Evolutionary conservation across 2,888 invertebrate species (phyloP).

Genomic region (Ferrisia virgata): DNA sequence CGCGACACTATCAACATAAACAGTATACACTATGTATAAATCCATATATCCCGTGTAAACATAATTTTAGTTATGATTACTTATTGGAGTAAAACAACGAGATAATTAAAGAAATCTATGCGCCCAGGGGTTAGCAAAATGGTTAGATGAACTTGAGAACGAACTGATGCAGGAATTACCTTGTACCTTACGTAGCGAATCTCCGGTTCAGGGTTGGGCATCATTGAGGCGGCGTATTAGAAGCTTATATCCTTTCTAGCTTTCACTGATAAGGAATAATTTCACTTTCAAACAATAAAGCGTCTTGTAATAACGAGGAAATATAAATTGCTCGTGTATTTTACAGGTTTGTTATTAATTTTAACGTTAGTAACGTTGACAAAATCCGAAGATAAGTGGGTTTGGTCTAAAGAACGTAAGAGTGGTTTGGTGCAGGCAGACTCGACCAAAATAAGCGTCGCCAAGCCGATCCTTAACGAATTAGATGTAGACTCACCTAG

Average conservation of each 20-base stretch:
- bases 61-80: slow-evolving; percentile 29
- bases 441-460: slow-evolving; percentile 32
- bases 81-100: slow-evolving; percentile 1
- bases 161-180: not conserved
- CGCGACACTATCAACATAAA: not conserved
- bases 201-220: not conserved
- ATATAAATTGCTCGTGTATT: slow-evolving; percentile 11
- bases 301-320: not conserved
- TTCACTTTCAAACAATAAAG: slow-evolving; percentile 13
- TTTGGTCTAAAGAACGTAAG: slow-evolving; percentile 46
- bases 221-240: not conserved
- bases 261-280: slow-evolving; percentile 23
- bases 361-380: slow-evolving; percentile 17
- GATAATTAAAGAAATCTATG: slow-evolving; percentile 12
- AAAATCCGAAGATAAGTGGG: slow-evolving; percentile 47
- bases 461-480: slow-evolving; percentile 40
- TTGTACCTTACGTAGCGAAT: not conserved
- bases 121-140: not conserved
- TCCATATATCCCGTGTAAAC: slow-evolving; percentile 27
- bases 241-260: slow-evolving; percentile 24
- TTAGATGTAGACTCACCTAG: not conserved
- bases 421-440: not conserved
- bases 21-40: not conserved
- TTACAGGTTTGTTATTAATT: slow-evolving; percentile 11
- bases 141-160: not conserved